These are phyloP conservation scores for Australoheros scitulus DNA, from an alignment of 2,113 vertebrate species.

Conservation along the genomic window DNA sequence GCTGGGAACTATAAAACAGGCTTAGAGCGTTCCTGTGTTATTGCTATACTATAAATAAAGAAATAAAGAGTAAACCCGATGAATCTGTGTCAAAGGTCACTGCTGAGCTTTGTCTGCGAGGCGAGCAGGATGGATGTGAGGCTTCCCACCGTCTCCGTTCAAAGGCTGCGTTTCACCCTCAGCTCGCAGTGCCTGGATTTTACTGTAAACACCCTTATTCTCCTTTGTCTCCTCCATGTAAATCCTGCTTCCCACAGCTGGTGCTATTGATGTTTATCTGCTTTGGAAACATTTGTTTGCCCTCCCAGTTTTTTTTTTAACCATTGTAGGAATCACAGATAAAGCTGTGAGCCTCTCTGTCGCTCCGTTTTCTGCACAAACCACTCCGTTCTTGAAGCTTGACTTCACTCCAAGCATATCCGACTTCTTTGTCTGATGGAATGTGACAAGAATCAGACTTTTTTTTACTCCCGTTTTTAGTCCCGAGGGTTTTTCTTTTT, in stretches of 20 bases:
- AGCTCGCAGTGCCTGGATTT: not conserved
- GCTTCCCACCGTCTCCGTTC: slow-evolving; percentile 13
- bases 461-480: slow-evolving; percentile 21
- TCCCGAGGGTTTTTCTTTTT: slow-evolving; percentile 6
- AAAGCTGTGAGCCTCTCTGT: slow-evolving; percentile 10
- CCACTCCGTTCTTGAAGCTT: slow-evolving; percentile 29
- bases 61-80: not conserved
- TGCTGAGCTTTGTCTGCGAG: slow-evolving; percentile 10
- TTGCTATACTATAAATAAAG: not conserved
- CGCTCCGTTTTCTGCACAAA: slow-evolving; percentile 29
- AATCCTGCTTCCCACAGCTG: slow-evolving; percentile 46
- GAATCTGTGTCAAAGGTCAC: slow-evolving; percentile 37
- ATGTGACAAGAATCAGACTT: slow-evolving; percentile 63
- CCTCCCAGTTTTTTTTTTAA: not conserved
- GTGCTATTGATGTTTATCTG: slow-evolving; percentile 40
- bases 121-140: slow-evolving; percentile 16
- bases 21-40: not conserved
- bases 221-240: slow-evolving; percentile 14
- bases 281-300: slow-evolving; percentile 7
- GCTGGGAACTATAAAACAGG: not conserved
- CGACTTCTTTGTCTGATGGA: slow-evolving; percentile 64
- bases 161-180: slow-evolving; percentile 7
- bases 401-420: slow-evolving; percentile 54
- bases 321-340: slow-evolving; percentile 19
- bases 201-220: slow-evolving; percentile 33